Evolutionary conservation across 2,113 vertebrate species (phyloP).

Genomic region (Chaetodon trifascialis): DNA sequence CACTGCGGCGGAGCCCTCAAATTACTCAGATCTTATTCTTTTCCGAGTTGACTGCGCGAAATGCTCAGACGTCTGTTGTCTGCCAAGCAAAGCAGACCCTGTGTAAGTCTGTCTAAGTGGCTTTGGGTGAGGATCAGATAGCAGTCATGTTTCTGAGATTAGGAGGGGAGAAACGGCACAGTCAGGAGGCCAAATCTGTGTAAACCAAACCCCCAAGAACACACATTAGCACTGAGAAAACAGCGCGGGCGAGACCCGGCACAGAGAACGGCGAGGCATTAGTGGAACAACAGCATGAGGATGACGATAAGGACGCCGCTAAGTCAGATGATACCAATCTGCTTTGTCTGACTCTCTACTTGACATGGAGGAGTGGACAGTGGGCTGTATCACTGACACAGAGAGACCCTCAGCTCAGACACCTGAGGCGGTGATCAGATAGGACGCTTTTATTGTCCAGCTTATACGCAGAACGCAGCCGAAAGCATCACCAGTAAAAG

Average conservation of each 20-base stretch:
- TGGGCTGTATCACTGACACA: constrained; percentile 49
- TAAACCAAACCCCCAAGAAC: constrained; percentile 62
- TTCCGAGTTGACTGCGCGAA: constrained; percentile 19
- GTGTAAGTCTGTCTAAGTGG: constrained; percentile 63
- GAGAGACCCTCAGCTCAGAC: constrained; percentile 40
- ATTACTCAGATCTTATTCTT: constrained; percentile 36
- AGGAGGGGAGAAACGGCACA: constrained; percentile 49
- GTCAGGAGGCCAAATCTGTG: constrained; percentile 62
- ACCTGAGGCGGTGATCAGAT: constrained; percentile 52
- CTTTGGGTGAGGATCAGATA: constrained; percentile 74
- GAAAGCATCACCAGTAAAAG: not conserved
- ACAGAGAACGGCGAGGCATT: constrained; percentile 33
- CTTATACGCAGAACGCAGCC: constrained; percentile 11
- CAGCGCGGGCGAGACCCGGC: not conserved
- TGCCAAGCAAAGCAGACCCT: constrained; percentile 37
- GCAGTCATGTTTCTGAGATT: constrained; percentile 71
- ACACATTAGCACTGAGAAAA: constrained; percentile 54
- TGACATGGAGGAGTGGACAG: constrained; percentile 57
- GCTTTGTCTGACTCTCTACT: constrained; percentile 58
- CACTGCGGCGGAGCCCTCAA: constrained; percentile 21
- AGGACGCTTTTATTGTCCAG: constrained; percentile 40
- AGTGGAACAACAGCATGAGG: constrained; percentile 48
- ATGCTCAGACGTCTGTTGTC: constrained; percentile 25
- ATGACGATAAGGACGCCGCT: constrained; percentile 57
- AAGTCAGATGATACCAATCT: constrained; percentile 67